Base-by-base conservation (phyloP, 2,888 invertebrate species). In the Lathronympha strigana region DNA sequence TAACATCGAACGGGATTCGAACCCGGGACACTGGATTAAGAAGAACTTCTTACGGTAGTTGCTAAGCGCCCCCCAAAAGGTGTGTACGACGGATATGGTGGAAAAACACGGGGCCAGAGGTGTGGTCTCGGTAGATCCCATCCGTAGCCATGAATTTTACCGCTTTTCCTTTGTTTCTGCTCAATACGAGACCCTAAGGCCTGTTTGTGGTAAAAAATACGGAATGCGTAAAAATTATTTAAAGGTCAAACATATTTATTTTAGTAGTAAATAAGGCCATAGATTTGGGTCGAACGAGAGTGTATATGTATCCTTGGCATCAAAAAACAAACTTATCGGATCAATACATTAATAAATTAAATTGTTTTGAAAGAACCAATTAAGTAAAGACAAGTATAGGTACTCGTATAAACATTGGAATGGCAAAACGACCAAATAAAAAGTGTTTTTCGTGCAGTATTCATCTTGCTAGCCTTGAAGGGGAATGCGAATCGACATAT, bases 231-330 rank as follows among this genome's bases (percentile, higher is more conserved):
- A 13, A 17, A 25, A 17, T n/a, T 5, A 36, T 38, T 25, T 17
- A 17, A 40, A 40, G 54, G 38, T 25, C 13, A 40, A 40, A 9
- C 8, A 38, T 3, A 55, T 0, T 50, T 21, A 25, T 9, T 25
- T 55, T 55, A 25, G 15, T 55, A 40, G 33, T 36, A n/a, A n/a
- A n/a, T n/a, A 28, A 55, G 54, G 40, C 9, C 54, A 25, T 21
- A 33, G 13, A 43, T 50, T 50, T 45, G 17, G 45, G 13, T 25
- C 31, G 45, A 45, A 49, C 23, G 19, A 49, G 43, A 36, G 31
- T 21, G 47, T 25, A 53, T 17, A 47, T 51, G 13, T 63, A 63
- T 51, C 63, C 58, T 64, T 58, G 63, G 51, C 49, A 47, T 49
- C 47, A 64, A 51, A 57, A 64, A 50, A 23, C 23, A 33, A 36